Percentiles rank a stretch among this genome's conserved stretches.
phyloP scores from a whole-genome alignment of 2,113 vertebrate species.

The Corythornis vintsioides region DNA sequence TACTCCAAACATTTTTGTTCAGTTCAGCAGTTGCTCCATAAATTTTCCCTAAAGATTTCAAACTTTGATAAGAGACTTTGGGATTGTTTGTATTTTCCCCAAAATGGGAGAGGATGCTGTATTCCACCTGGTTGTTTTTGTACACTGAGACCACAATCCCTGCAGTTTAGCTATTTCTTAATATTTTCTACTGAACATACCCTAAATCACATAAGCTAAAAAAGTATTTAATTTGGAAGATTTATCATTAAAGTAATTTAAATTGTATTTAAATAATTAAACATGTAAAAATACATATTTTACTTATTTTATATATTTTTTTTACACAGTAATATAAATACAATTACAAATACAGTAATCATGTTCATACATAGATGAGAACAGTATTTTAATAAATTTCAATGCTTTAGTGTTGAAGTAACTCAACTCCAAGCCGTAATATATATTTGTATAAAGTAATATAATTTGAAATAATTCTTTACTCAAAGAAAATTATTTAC shows the following conservation, averaged over 20 bases:
- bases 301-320: neutral
- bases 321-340: neutral
- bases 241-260: neutral
- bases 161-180: neutral
- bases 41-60: neutral
- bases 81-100: neutral
- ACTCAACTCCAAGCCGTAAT: conserved; percentile 2
- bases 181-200: neutral
- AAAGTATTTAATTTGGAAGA: neutral
- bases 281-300: neutral
- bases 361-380: neutral
- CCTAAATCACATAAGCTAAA: neutral
- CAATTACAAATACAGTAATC: neutral
- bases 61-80: neutral
- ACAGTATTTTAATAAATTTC: neutral
- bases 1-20: neutral
- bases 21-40: neutral
- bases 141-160: neutral
- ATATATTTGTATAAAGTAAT: neutral
- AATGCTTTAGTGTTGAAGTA: neutral
- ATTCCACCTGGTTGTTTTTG: neutral
- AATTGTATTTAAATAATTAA: neutral
- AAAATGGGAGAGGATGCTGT: neutral
- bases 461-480: conserved; percentile 18
- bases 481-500: conserved; percentile 46